Evolutionary conservation across 1,140 invertebrate genomes (phyloP).

Genomic region (Teleogryllus occipitalis): DNA sequence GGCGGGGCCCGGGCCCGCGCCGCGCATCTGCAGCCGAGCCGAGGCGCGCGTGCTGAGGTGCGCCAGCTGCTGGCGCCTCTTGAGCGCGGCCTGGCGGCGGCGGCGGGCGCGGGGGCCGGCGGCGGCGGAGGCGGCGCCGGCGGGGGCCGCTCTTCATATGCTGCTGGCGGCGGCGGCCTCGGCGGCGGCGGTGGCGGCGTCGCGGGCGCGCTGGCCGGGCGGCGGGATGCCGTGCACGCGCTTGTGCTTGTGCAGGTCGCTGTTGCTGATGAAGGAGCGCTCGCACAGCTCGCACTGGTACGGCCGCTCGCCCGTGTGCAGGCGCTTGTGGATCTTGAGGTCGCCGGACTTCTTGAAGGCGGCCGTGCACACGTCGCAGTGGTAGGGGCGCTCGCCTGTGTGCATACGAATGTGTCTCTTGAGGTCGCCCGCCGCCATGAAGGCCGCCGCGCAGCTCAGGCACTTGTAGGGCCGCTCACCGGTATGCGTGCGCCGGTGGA

Average conservation of each 20-base stretch:
- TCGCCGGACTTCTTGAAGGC: background rate
- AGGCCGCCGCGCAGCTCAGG: background rate
- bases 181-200: no score
- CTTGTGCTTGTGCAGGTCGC: slow-evolving; percentile 2
- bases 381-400: background rate
- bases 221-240: background rate
- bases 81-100: background rate
- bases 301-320: background rate
- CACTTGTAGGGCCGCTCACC: background rate
- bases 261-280: background rate
- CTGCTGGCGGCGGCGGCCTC: no score
- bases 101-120: no score
- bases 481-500: background rate
- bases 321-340: background rate
- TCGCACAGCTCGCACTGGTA: background rate
- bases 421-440: background rate
- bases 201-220: no score
- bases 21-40: no score
- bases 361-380: background rate
- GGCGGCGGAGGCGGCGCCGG: no score
- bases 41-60: background rate
- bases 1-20: no score
- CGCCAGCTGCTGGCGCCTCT: no score
- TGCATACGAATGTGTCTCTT: slow-evolving; percentile 4
- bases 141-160: no score